These are phyloP conservation scores for Allacma fusca DNA, from an alignment of 2,888 invertebrate species.

Conservation along the genomic window DNA sequence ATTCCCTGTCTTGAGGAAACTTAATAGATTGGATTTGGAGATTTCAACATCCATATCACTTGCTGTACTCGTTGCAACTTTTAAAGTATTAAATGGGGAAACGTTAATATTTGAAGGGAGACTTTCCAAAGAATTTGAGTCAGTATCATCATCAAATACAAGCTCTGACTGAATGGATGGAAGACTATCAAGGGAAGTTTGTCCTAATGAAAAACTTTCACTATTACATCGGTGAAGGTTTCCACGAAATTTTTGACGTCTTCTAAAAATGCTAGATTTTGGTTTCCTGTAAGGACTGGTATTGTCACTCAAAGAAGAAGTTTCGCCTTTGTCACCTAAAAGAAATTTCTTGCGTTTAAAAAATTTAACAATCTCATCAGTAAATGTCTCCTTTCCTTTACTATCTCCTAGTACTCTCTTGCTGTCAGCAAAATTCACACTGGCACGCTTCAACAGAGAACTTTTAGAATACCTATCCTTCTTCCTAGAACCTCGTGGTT, in stretches of 20 bases:
- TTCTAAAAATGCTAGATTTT: constrained; percentile 31
- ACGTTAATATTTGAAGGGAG: background rate
- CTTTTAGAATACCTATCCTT: constrained; percentile 60
- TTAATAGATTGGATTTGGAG: background rate
- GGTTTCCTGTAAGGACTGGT: constrained; percentile 18
- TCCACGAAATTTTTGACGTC: constrained; percentile 27
- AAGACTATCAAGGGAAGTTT: constrained; percentile 58
- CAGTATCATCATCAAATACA: constrained; percentile 45
- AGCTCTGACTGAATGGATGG: constrained; percentile 57
- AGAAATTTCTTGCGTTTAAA: constrained; percentile 51
- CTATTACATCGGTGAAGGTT: constrained; percentile 54
- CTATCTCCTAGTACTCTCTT: constrained; percentile 25
- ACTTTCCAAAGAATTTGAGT: constrained; percentile 41
- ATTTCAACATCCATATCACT: background rate
- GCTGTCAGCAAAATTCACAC: constrained; percentile 41
- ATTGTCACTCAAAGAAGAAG: constrained; percentile 21
- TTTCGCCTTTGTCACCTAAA: constrained; percentile 12
- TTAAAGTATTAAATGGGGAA: background rate
- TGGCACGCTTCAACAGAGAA: constrained; percentile 57
- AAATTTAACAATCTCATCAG: constrained; percentile 55
- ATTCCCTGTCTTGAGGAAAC: background rate
- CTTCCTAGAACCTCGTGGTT: constrained; percentile 54
- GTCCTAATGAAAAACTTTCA: constrained; percentile 58
- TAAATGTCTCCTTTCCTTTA: constrained; percentile 48
- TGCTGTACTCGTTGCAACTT: background rate